A percentile compares a stretch with the other conserved stretches of the same genome.
phyloP scores from a whole-genome alignment of 2,113 vertebrate species.

The Maccullochella peelii region DNA sequence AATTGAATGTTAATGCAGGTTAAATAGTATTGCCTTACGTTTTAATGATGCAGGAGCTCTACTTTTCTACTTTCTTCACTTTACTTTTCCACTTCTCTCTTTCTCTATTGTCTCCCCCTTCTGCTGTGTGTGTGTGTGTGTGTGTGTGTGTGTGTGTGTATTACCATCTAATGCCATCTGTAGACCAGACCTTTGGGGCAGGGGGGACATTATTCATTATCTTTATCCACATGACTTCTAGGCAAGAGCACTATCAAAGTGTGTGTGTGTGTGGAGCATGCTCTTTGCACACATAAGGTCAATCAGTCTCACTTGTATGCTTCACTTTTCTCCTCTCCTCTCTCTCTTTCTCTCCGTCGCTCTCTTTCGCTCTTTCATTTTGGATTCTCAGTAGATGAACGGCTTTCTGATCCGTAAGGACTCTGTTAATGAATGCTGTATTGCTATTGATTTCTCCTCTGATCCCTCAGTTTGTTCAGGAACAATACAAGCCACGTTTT shows the following conservation, averaged over 20 bases:
- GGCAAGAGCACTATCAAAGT: slow-evolving; percentile 30
- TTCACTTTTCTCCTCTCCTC: slow-evolving; percentile 13
- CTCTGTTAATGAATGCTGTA: slow-evolving; percentile 72
- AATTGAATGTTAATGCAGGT: slow-evolving; percentile 61
- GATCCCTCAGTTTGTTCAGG: slow-evolving; percentile 66
- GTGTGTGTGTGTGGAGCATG: background rate
- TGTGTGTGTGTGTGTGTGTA: slow-evolving; percentile 7
- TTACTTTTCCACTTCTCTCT: background rate
- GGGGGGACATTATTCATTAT: slow-evolving; percentile 72
- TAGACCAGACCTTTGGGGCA: slow-evolving; percentile 60
- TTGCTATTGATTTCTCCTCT: slow-evolving; percentile 72
- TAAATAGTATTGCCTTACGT: slow-evolving; percentile 57
- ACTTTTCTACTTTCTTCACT: slow-evolving; percentile 22
- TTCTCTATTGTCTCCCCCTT: background rate
- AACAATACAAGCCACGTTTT: slow-evolving; percentile 49
- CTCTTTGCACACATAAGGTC: slow-evolving; percentile 44
- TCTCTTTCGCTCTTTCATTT: slow-evolving; percentile 29
- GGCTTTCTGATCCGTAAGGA: slow-evolving; percentile 60
- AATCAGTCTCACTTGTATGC: slow-evolving; percentile 42
- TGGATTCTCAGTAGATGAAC: slow-evolving; percentile 50
- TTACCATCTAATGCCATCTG: slow-evolving; percentile 69
- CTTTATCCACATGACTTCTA: slow-evolving; percentile 71
- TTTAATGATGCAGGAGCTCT: slow-evolving; percentile 63
- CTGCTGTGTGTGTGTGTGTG: background rate
- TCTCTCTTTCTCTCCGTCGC: slow-evolving; percentile 1